A percentile compares a stretch with the other conserved stretches of the same genome.
Evolutionary conservation across 2,888 invertebrate genomes (phyloP).

Genomic region (Rhagonycha lutea): DNA sequence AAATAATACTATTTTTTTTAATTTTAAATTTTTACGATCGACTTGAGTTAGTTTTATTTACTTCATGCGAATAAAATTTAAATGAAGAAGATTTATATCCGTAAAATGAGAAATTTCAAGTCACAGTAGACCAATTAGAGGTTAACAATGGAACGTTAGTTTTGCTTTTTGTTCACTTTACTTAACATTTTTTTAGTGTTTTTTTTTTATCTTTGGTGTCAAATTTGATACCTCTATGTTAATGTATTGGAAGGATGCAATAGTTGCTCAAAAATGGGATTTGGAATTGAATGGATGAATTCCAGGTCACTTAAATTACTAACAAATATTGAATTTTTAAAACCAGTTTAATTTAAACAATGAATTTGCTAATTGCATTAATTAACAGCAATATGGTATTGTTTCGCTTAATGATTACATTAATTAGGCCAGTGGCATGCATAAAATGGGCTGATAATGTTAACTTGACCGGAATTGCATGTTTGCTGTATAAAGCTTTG

Average conservation of each 20-base stretch:
- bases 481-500: not conserved
- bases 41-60: not conserved
- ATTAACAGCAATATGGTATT: not conserved
- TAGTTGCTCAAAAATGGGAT: not conserved
- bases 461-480: not conserved
- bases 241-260: not conserved
- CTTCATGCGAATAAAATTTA: not conserved
- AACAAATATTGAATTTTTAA: not conserved
- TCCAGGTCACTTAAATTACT: not conserved
- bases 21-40: not conserved
- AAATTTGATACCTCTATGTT: not conserved
- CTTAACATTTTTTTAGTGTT: too few species aligned
- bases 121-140: not conserved
- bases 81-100: not conserved
- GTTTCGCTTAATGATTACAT: not conserved
- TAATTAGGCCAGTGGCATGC: not conserved
- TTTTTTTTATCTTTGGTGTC: not conserved
- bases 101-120: not conserved
- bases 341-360: not conserved
- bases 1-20: not conserved
- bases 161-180: not conserved
- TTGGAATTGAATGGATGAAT: not conserved
- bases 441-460: not conserved
- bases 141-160: not conserved
- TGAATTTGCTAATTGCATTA: not conserved